Evolutionary conservation across 2,113 vertebrate genomes (phyloP).

Genomic region (Numida meleagris): DNA sequence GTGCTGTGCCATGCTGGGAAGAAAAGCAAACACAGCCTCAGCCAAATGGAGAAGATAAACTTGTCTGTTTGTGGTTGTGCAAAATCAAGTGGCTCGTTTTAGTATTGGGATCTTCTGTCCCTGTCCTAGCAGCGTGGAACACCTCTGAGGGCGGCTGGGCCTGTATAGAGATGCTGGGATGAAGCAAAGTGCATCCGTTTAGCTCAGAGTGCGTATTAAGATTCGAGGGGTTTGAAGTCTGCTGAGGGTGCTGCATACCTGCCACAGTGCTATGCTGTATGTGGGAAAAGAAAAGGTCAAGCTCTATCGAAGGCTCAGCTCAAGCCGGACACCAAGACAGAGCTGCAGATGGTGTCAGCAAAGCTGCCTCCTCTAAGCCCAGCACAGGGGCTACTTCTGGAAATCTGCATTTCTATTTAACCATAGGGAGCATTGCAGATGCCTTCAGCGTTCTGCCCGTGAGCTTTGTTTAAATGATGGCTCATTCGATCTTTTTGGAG

Average conservation of each 20-base stretch:
- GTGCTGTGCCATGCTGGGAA: neutral
- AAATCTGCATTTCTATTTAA: neutral
- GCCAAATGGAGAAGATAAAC: neutral
- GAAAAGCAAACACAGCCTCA: neutral
- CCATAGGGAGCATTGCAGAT: neutral
- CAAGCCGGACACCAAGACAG: fast-evolving
- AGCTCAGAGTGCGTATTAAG: neutral
- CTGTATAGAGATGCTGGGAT: fast-evolving
- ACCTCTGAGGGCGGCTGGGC: neutral
- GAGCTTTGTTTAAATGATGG: neutral
- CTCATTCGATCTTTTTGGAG: neutral
- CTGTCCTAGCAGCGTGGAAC: neutral
- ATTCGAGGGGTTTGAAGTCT: neutral
- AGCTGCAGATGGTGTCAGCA: neutral
- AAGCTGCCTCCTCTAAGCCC: neutral
- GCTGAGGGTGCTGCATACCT: fast-evolving
- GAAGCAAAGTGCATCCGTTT: neutral
- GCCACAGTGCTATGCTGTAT: fast-evolving
- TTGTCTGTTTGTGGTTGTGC: neutral
- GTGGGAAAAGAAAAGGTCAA: neutral
- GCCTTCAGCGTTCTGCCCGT: neutral
- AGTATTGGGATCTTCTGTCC: neutral
- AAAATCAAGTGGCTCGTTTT: neutral
- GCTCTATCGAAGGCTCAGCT: neutral
- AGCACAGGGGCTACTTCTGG: neutral